phyloP scores from a whole-genome alignment of 2,797 vertebrate species.

The Pantherophis vulpinus region DNA sequence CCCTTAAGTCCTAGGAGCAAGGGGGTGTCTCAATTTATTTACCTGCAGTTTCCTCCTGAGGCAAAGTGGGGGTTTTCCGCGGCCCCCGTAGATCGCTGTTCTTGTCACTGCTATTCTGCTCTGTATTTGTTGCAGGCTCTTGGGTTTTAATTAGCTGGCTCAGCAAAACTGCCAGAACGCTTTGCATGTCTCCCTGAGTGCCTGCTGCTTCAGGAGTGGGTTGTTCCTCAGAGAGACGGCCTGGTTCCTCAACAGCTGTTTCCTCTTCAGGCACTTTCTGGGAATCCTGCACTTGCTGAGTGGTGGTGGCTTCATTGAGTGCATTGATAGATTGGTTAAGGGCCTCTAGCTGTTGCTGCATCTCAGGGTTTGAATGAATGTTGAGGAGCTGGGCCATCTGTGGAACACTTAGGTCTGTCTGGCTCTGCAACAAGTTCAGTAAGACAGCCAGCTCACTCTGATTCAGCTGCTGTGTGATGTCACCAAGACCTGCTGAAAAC shows the following conservation, averaged over 20 bases:
- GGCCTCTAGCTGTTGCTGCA: slow-evolving; percentile 84
- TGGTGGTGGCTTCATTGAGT: slow-evolving; percentile 78
- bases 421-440: slow-evolving; percentile 94
- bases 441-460: slow-evolving; percentile 93
- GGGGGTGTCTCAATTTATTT: slow-evolving; percentile 61
- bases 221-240: slow-evolving; percentile 69
- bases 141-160: slow-evolving; percentile 94
- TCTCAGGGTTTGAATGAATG: slow-evolving; percentile 84
- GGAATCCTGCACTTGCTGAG: slow-evolving; percentile 73
- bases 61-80: slow-evolving; percentile 69
- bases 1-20: slow-evolving; percentile 27
- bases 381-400: slow-evolving; percentile 95
- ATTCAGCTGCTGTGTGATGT: slow-evolving; percentile 93
- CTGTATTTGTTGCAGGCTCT: slow-evolving; percentile 76
- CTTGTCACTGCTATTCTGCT: slow-evolving; percentile 92
- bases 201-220: slow-evolving; percentile 68
- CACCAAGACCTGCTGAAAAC: slow-evolving; percentile 79
- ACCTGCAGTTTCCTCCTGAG: slow-evolving; percentile 78
- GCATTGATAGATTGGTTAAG: slow-evolving; percentile 90
- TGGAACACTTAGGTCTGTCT: slow-evolving; percentile 89
- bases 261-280: slow-evolving; percentile 62
- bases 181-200: slow-evolving; percentile 90
- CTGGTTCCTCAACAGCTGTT: slow-evolving; percentile 63
- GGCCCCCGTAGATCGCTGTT: slow-evolving; percentile 77
- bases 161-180: slow-evolving; percentile 89